phyloP scores from a whole-genome alignment of 2,113 vertebrate genomes.

The Pleuronectes platessa region DNA sequence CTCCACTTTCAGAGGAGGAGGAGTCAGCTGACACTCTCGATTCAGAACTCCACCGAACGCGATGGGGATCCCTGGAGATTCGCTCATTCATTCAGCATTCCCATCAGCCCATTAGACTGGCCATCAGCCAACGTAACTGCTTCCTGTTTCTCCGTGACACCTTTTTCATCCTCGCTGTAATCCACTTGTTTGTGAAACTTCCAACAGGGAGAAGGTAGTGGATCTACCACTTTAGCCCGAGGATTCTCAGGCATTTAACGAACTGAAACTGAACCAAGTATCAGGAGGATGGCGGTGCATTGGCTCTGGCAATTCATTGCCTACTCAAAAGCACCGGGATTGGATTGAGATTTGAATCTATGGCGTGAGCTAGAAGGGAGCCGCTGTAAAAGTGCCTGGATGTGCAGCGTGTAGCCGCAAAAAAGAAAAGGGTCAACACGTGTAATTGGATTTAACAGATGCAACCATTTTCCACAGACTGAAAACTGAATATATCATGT shows the following conservation, averaged over 20 bases:
- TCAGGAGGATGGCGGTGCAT: conserved; percentile 52
- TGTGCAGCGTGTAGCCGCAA: conserved; percentile 39
- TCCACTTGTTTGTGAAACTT: conserved; percentile 76
- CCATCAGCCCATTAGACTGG: conserved; percentile 81
- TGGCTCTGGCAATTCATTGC: conserved; percentile 58
- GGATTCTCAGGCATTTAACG: conserved; percentile 64
- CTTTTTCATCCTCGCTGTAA: conserved; percentile 74
- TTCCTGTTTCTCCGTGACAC: conserved; percentile 79
- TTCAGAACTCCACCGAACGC: conserved; percentile 72
- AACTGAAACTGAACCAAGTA: conserved; percentile 57
- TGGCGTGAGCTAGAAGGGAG: conserved; percentile 25
- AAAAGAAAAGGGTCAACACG: conserved; percentile 67
- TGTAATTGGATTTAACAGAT: conserved; percentile 75
- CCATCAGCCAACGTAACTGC: conserved; percentile 77
- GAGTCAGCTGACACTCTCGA: conserved; percentile 77
- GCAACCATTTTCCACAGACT: conserved; percentile 62
- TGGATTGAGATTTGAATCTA: conserved; percentile 54
- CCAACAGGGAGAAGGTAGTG: conserved; percentile 43
- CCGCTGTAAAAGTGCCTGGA: conserved; percentile 44
- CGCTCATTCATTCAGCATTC: conserved; percentile 76
- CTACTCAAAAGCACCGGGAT: conserved; percentile 43
- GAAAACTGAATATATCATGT: conserved; percentile 32
- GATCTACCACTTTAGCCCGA: conserved; percentile 62
- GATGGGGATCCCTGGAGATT: conserved; percentile 70
- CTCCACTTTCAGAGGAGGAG: conserved; percentile 78